These are phyloP conservation scores for Mirounga angustirostris DNA, from an alignment of 2,113 vertebrate genomes.

Conservation along the genomic window DNA sequence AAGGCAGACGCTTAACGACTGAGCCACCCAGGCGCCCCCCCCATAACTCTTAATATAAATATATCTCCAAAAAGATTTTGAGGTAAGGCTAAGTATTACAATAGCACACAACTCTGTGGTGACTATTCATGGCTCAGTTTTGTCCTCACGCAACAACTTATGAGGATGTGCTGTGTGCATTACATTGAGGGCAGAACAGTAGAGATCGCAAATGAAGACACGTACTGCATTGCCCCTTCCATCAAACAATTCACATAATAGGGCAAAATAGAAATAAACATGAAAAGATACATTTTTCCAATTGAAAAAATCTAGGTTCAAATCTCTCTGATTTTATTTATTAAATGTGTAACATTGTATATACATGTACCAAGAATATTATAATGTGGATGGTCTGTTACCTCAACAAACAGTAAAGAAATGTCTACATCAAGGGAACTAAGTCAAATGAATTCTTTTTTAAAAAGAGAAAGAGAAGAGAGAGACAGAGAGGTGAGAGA, in stretches of 20 bases:
- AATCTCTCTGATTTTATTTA: neutral
- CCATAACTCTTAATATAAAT: slow-evolving; percentile 41
- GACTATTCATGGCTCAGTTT: neutral
- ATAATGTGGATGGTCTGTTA: neutral
- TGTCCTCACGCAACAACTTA: neutral
- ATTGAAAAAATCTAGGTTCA: neutral
- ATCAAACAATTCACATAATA: neutral
- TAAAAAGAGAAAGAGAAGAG: neutral
- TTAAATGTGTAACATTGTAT: neutral
- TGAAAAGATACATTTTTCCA: neutral
- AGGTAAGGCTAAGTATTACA: neutral
- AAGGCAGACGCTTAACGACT: too few relatives aligned
- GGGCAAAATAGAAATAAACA: neutral
- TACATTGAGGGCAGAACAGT: neutral
- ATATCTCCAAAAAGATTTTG: neutral
- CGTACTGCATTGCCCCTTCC: neutral
- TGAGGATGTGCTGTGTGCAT: neutral
- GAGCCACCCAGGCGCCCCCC: too few relatives aligned
- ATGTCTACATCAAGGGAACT: neutral
- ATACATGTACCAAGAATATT: neutral
- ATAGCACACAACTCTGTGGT: neutral
- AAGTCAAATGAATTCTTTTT: neutral
- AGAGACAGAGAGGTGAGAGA: neutral
- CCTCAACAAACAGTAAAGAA: neutral
- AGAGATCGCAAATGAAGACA: neutral